phyloP scores from a whole-genome alignment of 2,113 vertebrate species.

The Callaeas wilsoni region DNA sequence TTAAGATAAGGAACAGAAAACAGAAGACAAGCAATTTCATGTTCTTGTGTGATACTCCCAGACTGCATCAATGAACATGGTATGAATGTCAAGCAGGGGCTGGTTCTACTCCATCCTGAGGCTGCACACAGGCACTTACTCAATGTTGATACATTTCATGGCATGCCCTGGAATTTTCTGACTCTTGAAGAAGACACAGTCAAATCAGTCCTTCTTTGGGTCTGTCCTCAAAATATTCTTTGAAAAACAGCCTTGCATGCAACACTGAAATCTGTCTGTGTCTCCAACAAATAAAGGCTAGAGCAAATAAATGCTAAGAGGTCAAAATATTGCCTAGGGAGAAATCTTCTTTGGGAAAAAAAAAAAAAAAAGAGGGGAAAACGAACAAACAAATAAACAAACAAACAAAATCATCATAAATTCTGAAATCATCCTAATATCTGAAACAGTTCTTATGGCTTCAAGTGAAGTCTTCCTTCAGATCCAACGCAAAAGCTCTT shows the following conservation, averaged over 20 bases:
- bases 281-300: not conserved
- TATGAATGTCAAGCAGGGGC: not conserved
- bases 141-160: not conserved
- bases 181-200: not conserved
- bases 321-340: not conserved
- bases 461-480: not conserved
- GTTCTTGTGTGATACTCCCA: not conserved
- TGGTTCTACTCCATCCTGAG: not conserved
- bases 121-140: not conserved
- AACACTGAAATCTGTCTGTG: not conserved
- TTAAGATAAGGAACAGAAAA: not conserved
- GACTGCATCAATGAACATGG: not conserved
- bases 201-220: not conserved
- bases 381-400: not conserved
- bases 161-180: not conserved
- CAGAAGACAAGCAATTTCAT: not conserved
- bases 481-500: not conserved
- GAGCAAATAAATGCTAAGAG: not conserved
- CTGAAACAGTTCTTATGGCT: not conserved
- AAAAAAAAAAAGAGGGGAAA: accelerated
- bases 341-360: not conserved
- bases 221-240: not conserved
- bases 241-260: not conserved
- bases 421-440: not conserved
- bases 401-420: no score